These are phyloP conservation scores for Petrocephalus zakoni DNA, from an alignment of 2,113 vertebrate species.

Conservation along the genomic window DNA sequence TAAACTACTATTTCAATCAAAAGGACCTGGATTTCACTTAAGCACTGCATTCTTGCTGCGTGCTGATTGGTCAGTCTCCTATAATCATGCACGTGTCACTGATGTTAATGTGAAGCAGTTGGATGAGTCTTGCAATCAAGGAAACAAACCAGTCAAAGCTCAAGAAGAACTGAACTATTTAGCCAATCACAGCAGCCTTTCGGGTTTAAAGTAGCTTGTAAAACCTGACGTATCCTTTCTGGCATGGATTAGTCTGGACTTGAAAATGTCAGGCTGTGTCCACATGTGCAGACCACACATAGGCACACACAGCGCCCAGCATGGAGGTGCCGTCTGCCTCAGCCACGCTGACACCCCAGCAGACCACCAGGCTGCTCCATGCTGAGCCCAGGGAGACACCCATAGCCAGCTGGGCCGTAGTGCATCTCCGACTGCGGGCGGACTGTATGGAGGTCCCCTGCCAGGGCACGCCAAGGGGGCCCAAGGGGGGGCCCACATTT, in stretches of 20 bases:
- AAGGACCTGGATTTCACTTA: not conserved
- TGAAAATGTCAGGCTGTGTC: not conserved
- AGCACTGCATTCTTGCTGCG: not conserved
- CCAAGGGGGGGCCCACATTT: not conserved
- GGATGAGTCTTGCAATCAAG: not conserved
- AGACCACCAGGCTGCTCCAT: not conserved
- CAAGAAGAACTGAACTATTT: not conserved
- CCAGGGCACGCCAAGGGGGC: not conserved
- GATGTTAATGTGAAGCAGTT: no score
- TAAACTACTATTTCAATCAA: not conserved
- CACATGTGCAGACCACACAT: constrained; percentile 6
- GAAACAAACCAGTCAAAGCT: not conserved
- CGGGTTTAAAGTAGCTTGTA: not conserved
- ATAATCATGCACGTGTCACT: not conserved
- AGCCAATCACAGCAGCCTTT: no score
- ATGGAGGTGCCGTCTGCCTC: not conserved
- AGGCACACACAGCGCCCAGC: not conserved
- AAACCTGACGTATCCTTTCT: not conserved
- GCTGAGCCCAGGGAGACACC: not conserved
- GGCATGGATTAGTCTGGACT: not conserved
- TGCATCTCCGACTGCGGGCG: not conserved
- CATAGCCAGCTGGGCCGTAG: no score
- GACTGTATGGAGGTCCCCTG: not conserved
- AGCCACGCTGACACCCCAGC: not conserved
- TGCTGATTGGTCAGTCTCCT: not conserved